phyloP scores from a whole-genome alignment of 2,797 vertebrate species.

The Malacoraja senta region DNA sequence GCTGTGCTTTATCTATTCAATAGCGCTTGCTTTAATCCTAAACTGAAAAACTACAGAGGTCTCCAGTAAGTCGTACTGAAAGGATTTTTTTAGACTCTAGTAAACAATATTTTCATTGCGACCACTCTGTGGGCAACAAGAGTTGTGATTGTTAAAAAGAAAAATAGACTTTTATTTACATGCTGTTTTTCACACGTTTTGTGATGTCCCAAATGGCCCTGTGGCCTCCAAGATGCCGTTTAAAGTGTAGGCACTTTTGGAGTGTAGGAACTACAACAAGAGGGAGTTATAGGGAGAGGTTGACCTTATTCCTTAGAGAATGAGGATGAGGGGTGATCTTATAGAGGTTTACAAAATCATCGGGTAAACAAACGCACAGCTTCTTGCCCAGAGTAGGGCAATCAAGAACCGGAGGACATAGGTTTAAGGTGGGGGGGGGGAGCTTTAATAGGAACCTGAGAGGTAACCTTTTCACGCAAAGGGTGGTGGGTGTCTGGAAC shows the following conservation, averaged over 20 bases:
- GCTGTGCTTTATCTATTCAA: background rate
- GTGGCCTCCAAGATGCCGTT: background rate
- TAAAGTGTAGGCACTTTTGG: background rate
- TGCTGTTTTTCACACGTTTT: background rate
- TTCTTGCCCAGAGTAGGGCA: too few species aligned
- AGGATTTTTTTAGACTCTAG: background rate
- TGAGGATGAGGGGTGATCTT: too few species aligned
- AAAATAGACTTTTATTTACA: background rate
- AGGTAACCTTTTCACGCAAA: too few species aligned
- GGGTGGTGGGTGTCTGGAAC: too few species aligned
- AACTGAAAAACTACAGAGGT: background rate
- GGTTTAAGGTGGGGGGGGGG: too few species aligned
- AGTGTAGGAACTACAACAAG: background rate
- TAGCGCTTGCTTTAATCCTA: background rate
- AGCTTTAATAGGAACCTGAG: too few species aligned
- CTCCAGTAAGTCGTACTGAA: background rate
- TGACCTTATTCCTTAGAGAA: too few species aligned
- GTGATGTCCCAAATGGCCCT: background rate
- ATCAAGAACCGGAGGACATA: too few species aligned
- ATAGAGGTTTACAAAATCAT: too few species aligned
- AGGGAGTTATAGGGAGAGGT: too few species aligned
- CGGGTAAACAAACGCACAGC: too few species aligned
- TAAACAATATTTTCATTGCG: background rate
- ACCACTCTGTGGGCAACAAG: background rate
- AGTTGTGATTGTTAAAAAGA: background rate